Base-by-base conservation (phyloP, 35 echinoderm and acorn worm genomes). In the Strongylocentrotus purpuratus region DNA sequence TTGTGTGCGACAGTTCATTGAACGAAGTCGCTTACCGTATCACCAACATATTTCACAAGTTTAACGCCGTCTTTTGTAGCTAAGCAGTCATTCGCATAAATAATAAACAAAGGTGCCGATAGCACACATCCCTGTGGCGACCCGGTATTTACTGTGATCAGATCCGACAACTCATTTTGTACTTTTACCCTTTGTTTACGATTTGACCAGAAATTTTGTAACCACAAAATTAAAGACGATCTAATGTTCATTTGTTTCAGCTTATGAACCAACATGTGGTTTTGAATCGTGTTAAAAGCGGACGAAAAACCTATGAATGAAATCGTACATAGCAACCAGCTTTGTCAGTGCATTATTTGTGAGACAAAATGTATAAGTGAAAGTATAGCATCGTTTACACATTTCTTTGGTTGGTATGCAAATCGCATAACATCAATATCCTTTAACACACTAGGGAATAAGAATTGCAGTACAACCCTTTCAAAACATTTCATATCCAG, bases 341-440 rank as follows among this genome's bases (percentile, higher is more conserved):
- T 86, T 86, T 86, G 17, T 86, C 85, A 86, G 17, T 15, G 14
- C 14, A 15, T n/a, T n/a, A n/a, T n/a, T 86, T 86, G 85, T n/a
- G 31, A 22, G 85, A 86, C 85, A 22, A 86, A n/a, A 32, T 86
- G 4, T 86, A 22, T 32, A 5, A 86, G 85, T 32, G 85, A 4
- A 86, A 86, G 31, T 86, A 86, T 86, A 15, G 85, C 85, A 32
- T 86, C 85, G 17, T 86, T 86, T 86, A 86, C 85, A 86, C 85
- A 86, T 86, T 86, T 86, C 22, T 86, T 86, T 86, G 85, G 31
- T n/a, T 86, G 31, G 31, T 86, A 86, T 86, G 85, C 85, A 86
- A n/a, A n/a, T n/a, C n/a, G n/a, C n/a, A n/a, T n/a, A n/a, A n/a
- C n/a, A n/a, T n/a, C n/a, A n/a, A n/a, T n/a, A n/a, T n/a, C n/a